phyloP scores from a whole-genome alignment of 1,140 invertebrate genomes.

The Lasioglossum albipes region DNA sequence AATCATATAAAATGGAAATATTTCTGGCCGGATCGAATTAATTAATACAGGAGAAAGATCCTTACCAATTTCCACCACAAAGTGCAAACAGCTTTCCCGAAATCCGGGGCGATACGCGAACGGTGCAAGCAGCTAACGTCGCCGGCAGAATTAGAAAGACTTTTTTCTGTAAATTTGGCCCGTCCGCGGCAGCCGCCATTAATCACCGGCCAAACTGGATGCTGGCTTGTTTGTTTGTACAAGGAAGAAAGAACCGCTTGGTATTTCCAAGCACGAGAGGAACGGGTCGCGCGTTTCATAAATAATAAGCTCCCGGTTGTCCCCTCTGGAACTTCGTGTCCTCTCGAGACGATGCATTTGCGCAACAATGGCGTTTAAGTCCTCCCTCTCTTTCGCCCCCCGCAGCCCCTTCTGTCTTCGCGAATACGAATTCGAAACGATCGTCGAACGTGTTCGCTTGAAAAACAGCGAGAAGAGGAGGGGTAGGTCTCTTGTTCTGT shows the following conservation, averaged over 20 bases:
- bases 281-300: constrained; percentile 4
- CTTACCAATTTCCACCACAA: too few relatives aligned
- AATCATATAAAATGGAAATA: too few relatives aligned
- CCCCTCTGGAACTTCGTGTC: not conserved
- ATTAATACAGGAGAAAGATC: too few relatives aligned
- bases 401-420: not conserved
- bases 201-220: constrained; percentile 9
- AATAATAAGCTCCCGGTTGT: constrained; percentile 13
- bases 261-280: constrained; percentile 7
- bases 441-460: not conserved
- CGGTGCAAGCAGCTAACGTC: too few relatives aligned
- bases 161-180: too few relatives aligned
- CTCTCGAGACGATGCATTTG: not conserved
- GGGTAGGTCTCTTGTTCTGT: not conserved
- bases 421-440: not conserved
- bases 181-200: not conserved
- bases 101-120: too few relatives aligned
- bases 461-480: too few relatives aligned
- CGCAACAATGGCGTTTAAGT: not conserved
- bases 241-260: not conserved
- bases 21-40: too few relatives aligned
- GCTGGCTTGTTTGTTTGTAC: not conserved
- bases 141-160: too few relatives aligned
- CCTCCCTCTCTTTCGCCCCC: not conserved
- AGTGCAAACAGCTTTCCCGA: too few relatives aligned